Conservation (phyloP, 2,888 invertebrate species). For the Pelosia muscerda region DNA sequence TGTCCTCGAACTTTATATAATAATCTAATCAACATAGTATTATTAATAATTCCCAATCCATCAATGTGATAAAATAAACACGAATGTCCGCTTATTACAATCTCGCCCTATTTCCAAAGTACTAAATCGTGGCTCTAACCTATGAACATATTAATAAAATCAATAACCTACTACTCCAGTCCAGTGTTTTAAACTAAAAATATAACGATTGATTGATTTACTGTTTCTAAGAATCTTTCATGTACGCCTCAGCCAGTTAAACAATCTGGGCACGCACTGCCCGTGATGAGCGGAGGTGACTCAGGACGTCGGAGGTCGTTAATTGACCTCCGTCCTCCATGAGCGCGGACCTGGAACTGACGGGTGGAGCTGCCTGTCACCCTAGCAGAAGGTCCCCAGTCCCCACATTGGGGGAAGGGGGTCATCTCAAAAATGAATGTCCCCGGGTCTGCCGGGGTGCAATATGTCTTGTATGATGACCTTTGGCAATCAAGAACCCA, state of each 20-base stretch:
- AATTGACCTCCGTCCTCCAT: no score
- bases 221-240: conserved; percentile 2
- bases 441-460: no score
- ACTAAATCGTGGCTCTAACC: neutral
- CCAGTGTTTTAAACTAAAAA: conserved; percentile 7
- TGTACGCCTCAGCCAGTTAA: neutral
- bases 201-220: conserved; percentile 15
- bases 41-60: conserved; percentile 3
- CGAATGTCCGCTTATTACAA: conserved; percentile 4
- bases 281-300: no score
- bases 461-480: no score
- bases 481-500: no score
- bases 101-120: neutral
- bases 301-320: no score
- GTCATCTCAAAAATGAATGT: no score
- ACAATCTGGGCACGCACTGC: no score
- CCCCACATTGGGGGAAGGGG: no score
- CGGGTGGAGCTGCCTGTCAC: no score
- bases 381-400: no score
- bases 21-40: neutral
- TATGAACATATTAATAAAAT: neutral
- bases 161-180: neutral
- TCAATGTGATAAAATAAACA: conserved; percentile 1
- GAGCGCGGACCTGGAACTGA: no score
- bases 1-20: neutral